Conservation (phyloP, 2,888 invertebrate genomes). For the Cenopis cana region DNA sequence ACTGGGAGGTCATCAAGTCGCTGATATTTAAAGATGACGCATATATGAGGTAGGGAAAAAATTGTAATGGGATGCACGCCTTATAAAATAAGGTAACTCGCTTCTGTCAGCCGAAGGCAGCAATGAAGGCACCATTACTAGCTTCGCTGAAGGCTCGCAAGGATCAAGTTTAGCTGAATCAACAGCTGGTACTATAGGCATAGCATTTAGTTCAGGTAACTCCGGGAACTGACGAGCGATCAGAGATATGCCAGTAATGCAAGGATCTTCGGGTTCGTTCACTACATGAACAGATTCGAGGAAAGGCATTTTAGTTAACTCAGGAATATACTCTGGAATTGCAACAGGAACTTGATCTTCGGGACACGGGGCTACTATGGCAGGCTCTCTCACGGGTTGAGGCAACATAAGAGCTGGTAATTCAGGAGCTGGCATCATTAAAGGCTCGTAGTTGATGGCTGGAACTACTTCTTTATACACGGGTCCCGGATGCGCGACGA, state of each 20-base stretch:
- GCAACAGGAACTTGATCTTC: conserved; percentile 6
- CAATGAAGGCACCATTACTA: too few species aligned
- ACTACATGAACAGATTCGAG: conserved; percentile 10
- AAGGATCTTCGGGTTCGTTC: conserved; percentile 28
- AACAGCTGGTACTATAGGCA: neutral
- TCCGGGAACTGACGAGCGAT: conserved; percentile 10
- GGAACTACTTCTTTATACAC: conserved; percentile 15
- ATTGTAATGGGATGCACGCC: neutral
- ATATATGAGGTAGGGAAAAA: neutral
- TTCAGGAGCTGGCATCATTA: conserved; percentile 45
- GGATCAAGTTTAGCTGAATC: conserved; percentile 12
- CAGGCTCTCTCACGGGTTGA: conserved; percentile 2
- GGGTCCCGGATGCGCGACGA: neutral
- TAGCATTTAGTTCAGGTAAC: conserved; percentile 5
- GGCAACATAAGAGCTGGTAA: conserved; percentile 43
- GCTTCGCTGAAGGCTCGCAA: conserved; percentile 21
- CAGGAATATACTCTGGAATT: conserved; percentile 9
- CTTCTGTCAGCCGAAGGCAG: neutral
- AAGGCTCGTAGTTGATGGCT: conserved; percentile 19
- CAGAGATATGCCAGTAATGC: conserved; percentile 9
- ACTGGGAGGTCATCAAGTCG: conserved; percentile 9
- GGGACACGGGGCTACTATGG: conserved; percentile 11
- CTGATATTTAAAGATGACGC: conserved; percentile 7
- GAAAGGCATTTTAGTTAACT: conserved; percentile 13
- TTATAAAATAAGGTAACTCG: conserved; percentile 23